Base-by-base conservation (phyloP, 2,888 invertebrate species). In the Noctua fimbriata region DNA sequence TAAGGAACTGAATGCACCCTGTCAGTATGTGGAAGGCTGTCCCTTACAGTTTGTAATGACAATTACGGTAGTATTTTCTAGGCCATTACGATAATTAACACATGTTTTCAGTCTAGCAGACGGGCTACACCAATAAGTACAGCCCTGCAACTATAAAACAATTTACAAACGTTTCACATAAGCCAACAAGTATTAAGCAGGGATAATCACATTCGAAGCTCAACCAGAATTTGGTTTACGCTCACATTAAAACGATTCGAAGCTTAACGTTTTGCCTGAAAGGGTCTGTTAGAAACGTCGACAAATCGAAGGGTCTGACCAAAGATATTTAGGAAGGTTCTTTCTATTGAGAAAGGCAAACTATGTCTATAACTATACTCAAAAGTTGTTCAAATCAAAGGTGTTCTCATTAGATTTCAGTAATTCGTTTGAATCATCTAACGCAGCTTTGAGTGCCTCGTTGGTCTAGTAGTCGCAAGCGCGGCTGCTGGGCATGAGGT, bases 271-370 rank as follows among this genome's bases (percentile, higher is more conserved):
- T 85, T 73, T 71, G 81, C 49, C 69, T 81, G 70, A 78, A 83
- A 87, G 80, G 82, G 85, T 85, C 84, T 71, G 70, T 52, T 81
- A 69, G 82, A 79, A 86, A 89, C 70, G 47, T 69, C 44, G 70
- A 71, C 81, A 89, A 87, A 85, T 79, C 84, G 78, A 82, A 82
- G 78, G 73, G 77, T 58, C 80, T 85, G 86, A 83, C 79, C 84
- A 73, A 81, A 82, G 81, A 79, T 63, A 71, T 86, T 87, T 74
- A 14, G 10, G n/a, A 49, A 58, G 32, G 41, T 58, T 52, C 66
- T 78, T 76, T 71, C 47, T 58, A 60, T 67, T 1, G 32, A 60
- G 70, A 28, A 73, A 66, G 6, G 9, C 14, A 44, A 67, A 52
- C 52, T 32, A 60, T 32, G 2, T n/a, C n/a, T n/a, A n/a, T n/a